Percentiles rank a stretch among this genome's conserved stretches.
Conservation (phyloP, 1,140 invertebrate genomes). For the Papilio machaon region DNA sequence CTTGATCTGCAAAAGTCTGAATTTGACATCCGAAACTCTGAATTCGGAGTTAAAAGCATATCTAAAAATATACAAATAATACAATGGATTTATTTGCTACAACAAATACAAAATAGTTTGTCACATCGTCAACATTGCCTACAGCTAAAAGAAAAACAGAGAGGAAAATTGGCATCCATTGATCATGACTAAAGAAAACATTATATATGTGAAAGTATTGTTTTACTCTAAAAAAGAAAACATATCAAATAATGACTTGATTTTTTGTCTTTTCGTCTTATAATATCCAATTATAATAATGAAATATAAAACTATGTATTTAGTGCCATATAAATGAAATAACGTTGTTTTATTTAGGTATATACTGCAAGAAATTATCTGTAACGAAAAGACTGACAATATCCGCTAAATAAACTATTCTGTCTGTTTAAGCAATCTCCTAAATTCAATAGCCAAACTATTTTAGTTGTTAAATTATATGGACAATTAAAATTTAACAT, state of each 20-base stretch:
- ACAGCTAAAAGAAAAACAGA: not conserved
- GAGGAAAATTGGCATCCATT: not conserved
- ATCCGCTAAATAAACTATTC: too few species aligned
- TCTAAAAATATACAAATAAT: not conserved
- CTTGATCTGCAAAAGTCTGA: not conserved
- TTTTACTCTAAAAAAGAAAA: not conserved
- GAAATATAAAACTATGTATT: not conserved
- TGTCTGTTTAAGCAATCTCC: too few species aligned
- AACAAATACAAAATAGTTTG: not conserved
- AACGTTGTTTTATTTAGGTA: too few species aligned
- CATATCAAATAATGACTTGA: not conserved
- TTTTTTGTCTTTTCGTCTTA: not conserved
- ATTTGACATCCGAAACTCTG: not conserved
- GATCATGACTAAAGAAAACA: conserved; percentile 1
- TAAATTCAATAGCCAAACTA: too few species aligned
- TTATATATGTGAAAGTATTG: not conserved
- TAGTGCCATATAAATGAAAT: too few species aligned
- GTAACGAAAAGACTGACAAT: too few species aligned
- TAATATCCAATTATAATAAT: not conserved
- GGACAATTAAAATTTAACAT: not conserved
- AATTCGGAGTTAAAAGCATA: not conserved
- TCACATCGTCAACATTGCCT: not conserved
- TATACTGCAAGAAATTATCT: too few species aligned
- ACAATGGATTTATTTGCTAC: not conserved
- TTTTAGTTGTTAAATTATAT: too few species aligned